Evolutionary conservation across 2,888 invertebrate species (phyloP).

Genomic region (Pasiphila rectangulata): DNA sequence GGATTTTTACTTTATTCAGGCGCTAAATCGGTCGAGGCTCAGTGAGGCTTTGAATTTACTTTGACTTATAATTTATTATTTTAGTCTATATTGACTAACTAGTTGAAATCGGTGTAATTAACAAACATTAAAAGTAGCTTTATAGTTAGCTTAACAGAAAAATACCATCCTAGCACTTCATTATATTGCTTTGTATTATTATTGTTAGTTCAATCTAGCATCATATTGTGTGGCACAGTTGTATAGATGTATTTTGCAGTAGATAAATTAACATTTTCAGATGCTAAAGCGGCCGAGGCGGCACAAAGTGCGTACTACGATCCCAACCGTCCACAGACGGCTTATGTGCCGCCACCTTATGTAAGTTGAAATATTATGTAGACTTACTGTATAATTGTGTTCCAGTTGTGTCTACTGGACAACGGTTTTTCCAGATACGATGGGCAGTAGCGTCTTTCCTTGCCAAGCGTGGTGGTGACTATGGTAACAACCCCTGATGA

Average conservation of each 20-base stretch:
- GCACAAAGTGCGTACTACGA: conserved; percentile 95
- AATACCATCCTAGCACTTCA: too few species aligned
- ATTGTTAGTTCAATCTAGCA: too few species aligned
- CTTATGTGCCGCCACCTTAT: conserved; percentile 92
- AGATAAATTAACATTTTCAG: conserved; percentile 77
- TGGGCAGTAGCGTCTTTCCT: too few species aligned
- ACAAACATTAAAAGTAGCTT: not conserved
- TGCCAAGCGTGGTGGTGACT: too few species aligned
- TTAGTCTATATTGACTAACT: too few species aligned
- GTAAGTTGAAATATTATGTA: conserved; percentile 39
- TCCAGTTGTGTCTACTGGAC: too few species aligned
- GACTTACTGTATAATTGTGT: not conserved
- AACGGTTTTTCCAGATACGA: too few species aligned
- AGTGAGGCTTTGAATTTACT: conserved; percentile 38
- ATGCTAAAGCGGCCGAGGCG: conserved; percentile 95
- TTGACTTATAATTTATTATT: conserved; percentile 14
- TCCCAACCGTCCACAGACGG: conserved; percentile 92
- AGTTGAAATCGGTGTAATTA: too few species aligned
- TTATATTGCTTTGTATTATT: too few species aligned
- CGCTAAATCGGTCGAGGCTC: conserved; percentile 41
- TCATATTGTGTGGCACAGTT: conserved; percentile 3
- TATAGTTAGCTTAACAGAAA: too few species aligned
- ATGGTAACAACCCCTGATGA: too few species aligned
- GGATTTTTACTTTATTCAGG: conserved; percentile 16
- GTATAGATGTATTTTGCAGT: conserved; percentile 53